These are phyloP conservation scores for Clunio marinus DNA, from an alignment of 2,888 invertebrate genomes.

Conservation along the genomic window DNA sequence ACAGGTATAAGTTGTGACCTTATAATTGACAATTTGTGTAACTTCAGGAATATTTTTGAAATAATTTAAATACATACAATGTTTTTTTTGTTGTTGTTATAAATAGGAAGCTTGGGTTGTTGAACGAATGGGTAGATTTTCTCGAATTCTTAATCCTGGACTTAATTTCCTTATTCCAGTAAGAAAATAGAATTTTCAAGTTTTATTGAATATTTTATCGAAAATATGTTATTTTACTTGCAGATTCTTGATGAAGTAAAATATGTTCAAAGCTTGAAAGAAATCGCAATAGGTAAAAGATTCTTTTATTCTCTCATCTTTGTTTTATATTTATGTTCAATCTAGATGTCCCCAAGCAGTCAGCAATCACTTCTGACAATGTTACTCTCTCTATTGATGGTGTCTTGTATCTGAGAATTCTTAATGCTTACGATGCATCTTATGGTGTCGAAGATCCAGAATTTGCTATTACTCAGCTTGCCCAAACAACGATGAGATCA, in stretches of 20 bases:
- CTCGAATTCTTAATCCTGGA: slow-evolving; percentile 89
- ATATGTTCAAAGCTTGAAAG: slow-evolving; percentile 97
- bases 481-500: slow-evolving; percentile 99
- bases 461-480: slow-evolving; percentile 97
- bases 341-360: slow-evolving; percentile 86
- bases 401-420: slow-evolving; percentile 88
- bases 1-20: slow-evolving; percentile 69
- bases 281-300: slow-evolving; percentile 86
- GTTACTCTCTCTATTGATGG: slow-evolving; percentile 96
- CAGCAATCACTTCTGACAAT: slow-evolving; percentile 96
- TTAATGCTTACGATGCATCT: slow-evolving; percentile 75
- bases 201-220: too few species aligned
- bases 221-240: neutral
- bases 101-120: slow-evolving; percentile 87
- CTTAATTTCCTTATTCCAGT: slow-evolving; percentile 88
- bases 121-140: slow-evolving; percentile 97
- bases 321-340: neutral
- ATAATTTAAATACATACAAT: neutral
- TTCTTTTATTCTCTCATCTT: neutral
- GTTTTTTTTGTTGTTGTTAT: slow-evolving; percentile 3
- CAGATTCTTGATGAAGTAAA: slow-evolving; percentile 90
- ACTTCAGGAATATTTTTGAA: slow-evolving; percentile 10
- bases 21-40: neutral
- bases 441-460: slow-evolving; percentile 99
- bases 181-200: too few species aligned